Evolutionary conservation across 1,140 invertebrate genomes (phyloP).

Genomic region (Solenopsis fugax): DNA sequence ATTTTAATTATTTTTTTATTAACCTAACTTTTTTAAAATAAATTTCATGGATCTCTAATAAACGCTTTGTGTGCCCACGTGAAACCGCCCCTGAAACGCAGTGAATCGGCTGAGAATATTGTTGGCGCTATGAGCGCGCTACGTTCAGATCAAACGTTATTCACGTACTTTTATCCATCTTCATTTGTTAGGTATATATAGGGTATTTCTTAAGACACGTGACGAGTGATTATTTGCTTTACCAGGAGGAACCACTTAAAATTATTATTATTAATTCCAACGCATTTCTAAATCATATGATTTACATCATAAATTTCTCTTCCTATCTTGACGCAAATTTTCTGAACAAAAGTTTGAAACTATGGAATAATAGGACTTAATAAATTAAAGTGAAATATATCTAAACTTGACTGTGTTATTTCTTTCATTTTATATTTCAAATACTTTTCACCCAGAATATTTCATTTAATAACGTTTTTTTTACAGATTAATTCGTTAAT

Average conservation of each 20-base stretch:
- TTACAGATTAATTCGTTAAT: neutral
- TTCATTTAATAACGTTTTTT: neutral
- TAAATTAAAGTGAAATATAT: neutral
- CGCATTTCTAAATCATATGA: neutral
- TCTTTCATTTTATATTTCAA: neutral
- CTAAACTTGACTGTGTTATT: neutral
- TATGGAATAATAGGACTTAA: neutral
- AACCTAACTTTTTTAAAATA: neutral
- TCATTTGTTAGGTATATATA: neutral
- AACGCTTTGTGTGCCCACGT: neutral
- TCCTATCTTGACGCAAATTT: neutral
- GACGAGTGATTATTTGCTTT: neutral
- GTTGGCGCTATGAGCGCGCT: neutral
- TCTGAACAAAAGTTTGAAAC: neutral
- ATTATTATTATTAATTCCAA: neutral
- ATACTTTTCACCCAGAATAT: neutral
- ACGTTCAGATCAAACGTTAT: constrained; percentile 24
- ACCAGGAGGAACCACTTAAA: neutral
- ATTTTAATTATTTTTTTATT: neutral
- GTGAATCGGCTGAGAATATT: neutral
- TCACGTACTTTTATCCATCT: constrained; percentile 39
- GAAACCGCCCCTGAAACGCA: neutral
- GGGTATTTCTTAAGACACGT: neutral
- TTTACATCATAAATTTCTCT: neutral
- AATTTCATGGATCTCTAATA: neutral